Evolutionary conservation across 2,113 vertebrate genomes (phyloP).

Genomic region (Phocoena sinus): DNA sequence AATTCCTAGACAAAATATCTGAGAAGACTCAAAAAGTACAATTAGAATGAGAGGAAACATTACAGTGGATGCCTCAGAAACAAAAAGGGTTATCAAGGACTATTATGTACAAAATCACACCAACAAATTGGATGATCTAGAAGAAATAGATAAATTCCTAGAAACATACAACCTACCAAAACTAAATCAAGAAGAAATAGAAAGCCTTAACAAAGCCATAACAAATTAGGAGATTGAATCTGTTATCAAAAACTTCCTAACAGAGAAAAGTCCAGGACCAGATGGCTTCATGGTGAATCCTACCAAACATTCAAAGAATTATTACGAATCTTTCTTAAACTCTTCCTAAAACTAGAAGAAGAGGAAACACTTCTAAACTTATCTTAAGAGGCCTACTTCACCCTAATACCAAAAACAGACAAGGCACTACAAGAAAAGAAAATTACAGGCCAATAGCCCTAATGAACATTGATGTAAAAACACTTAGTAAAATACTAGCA

Average conservation of each 20-base stretch:
- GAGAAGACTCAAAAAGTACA: not conserved
- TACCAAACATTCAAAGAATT: not conserved
- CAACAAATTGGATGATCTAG: not conserved
- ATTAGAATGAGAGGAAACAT: not conserved
- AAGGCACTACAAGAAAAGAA: not conserved
- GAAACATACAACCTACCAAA: not conserved
- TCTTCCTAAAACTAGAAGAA: not conserved
- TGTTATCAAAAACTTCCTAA: not conserved
- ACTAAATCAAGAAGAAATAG: not conserved
- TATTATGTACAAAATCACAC: not conserved
- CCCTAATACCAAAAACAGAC: not conserved
- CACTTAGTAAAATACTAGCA: not conserved
- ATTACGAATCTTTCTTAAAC: not conserved
- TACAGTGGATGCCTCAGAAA: not conserved
- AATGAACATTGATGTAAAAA: not conserved
- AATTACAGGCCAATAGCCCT: not conserved
- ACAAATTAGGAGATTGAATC: not conserved
- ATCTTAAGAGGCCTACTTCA: not conserved
- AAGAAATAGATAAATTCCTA: not conserved
- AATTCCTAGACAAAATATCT: too few species aligned
- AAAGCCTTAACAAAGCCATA: not conserved
- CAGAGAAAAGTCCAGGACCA: not conserved
- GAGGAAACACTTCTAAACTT: not conserved
- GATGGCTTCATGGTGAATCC: not conserved
- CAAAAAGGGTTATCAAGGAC: not conserved